Conservation (phyloP, 2,888 invertebrate genomes). For the Colostygia pectinataria region DNA sequence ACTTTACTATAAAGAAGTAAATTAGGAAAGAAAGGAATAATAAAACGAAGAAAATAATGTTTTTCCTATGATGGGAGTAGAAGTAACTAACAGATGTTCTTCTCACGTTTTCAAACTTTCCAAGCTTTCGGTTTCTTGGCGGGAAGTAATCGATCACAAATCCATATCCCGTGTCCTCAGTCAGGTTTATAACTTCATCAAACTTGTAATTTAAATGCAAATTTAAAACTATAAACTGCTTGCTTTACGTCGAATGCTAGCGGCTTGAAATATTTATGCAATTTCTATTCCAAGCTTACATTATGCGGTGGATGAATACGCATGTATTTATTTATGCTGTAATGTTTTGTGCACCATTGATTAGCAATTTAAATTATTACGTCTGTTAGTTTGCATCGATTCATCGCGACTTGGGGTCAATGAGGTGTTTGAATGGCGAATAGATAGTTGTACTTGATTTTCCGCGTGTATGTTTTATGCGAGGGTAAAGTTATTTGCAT, state of each 20-base stretch:
- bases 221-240: conserved; percentile 39
- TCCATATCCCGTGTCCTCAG: conserved; percentile 9
- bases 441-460: conserved; percentile 23
- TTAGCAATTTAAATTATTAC: conserved; percentile 35
- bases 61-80: not conserved
- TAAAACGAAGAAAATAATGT: too few species aligned
- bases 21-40: too few species aligned
- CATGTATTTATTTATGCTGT: conserved; percentile 27
- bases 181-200: conserved; percentile 38
- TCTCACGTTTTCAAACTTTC: not conserved
- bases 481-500: conserved; percentile 9
- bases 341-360: conserved; percentile 26
- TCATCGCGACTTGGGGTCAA: conserved; percentile 24
- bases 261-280: conserved; percentile 35
- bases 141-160: conserved; percentile 6
- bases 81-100: not conserved
- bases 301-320: conserved; percentile 19
- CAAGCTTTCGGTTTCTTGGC: not conserved
- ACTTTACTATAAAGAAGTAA: too few species aligned
- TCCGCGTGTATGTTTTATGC: conserved; percentile 25
- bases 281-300: conserved; percentile 19
- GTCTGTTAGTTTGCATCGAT: conserved; percentile 28
- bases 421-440: conserved; percentile 27
- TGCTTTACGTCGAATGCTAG: conserved; percentile 37
- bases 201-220: conserved; percentile 38